Evolutionary conservation across 2,888 invertebrate species (phyloP).

Genomic region (Tenthredo scrophulariae): DNA sequence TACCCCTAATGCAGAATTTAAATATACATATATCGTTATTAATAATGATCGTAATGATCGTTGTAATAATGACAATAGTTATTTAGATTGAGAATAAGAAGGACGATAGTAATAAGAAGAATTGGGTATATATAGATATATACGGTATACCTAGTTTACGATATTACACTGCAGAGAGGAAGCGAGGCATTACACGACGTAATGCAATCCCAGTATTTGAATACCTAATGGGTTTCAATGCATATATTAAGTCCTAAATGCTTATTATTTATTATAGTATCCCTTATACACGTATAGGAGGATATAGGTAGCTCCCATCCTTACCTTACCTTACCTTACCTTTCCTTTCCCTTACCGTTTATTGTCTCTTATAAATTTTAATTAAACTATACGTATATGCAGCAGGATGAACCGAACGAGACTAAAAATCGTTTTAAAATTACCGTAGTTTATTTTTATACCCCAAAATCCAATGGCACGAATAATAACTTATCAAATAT

Average conservation of each 20-base stretch:
- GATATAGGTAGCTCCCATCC: not conserved
- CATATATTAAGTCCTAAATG: conserved; percentile 74
- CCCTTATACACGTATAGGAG: not conserved
- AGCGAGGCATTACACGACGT: conserved; percentile 58
- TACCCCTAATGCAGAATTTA: not conserved
- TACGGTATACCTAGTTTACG: not conserved
- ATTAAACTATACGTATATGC: not conserved
- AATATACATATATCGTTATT: conserved; percentile 16
- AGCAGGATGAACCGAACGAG: not conserved
- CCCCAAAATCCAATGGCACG: not conserved
- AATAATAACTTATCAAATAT: not conserved
- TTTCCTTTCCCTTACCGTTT: not conserved
- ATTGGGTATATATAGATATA: conserved; percentile 51
- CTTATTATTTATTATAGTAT: conserved; percentile 63
- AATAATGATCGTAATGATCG: conserved; percentile 67
- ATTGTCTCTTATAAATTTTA: not conserved
- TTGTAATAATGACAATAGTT: conserved; percentile 63
- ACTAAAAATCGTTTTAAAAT: not conserved
- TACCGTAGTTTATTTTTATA: too few species aligned
- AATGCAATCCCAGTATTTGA: conserved; percentile 75
- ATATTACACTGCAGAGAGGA: conserved; percentile 11
- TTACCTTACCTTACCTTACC: not conserved
- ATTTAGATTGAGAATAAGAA: not conserved
- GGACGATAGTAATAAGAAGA: conserved; percentile 59
- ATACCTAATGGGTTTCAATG: conserved; percentile 76